Conservation (phyloP, 2,888 invertebrate genomes). For the Eupithecia inturbata region DNA sequence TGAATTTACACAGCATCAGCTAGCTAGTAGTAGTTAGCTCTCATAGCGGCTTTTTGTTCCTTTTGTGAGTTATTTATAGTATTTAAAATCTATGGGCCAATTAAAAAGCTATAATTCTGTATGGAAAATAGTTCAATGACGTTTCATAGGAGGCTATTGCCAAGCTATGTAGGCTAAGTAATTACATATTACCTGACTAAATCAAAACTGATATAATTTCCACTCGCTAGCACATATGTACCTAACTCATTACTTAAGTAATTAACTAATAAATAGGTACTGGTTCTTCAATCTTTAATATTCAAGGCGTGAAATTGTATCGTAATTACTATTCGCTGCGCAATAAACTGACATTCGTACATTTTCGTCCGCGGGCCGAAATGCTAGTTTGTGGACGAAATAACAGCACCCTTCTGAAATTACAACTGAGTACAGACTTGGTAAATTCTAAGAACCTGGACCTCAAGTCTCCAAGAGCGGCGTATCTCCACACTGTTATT, state of each 20-base stretch:
- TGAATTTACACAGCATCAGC: no score
- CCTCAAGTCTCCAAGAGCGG: not conserved
- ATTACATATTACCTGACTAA: not conserved
- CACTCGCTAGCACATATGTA: not conserved
- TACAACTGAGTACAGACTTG: not conserved
- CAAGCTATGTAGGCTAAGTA: not conserved
- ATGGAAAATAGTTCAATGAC: not conserved
- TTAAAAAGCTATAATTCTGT: not conserved
- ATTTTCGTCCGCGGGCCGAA: no score
- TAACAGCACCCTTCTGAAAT: not conserved
- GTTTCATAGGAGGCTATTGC: not conserved
- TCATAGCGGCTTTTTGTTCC: not conserved
- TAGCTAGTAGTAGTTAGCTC: not conserved
- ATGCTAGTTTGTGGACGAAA: not conserved
- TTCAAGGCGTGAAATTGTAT: not conserved
- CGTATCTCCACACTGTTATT: not conserved
- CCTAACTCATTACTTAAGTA: not conserved
- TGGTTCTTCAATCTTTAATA: not conserved
- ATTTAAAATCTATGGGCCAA: not conserved
- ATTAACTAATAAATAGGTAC: not conserved
- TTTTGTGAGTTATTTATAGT: not conserved
- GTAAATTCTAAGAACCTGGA: not conserved
- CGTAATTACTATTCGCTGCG: not conserved
- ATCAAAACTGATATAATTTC: not conserved
- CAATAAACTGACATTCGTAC: no score